Conservation (phyloP, 2,113 vertebrate genomes). For the Nothoprocta perdicaria region DNA sequence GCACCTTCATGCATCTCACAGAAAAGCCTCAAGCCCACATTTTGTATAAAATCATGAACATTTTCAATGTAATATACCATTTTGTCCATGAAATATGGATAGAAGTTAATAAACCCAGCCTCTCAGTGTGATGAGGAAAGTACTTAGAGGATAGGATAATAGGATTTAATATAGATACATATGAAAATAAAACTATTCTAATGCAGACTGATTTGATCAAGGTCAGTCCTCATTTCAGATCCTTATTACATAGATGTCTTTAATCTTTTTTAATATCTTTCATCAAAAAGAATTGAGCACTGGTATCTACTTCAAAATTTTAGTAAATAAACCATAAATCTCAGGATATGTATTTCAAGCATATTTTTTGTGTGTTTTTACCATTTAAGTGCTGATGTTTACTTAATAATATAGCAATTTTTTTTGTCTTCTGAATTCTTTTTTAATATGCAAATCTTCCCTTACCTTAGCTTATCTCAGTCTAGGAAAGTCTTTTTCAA, state of each 20-base stretch:
- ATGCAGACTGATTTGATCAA: background rate
- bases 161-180: background rate
- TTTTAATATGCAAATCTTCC: background rate
- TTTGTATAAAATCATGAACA: background rate
- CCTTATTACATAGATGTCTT: background rate
- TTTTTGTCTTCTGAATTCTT: background rate
- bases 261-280: background rate
- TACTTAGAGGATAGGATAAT: background rate
- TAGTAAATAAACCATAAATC: background rate
- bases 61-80: background rate
- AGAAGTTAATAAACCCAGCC: background rate
- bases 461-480: background rate
- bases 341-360: background rate
- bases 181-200: background rate
- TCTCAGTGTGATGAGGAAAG: background rate
- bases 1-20: background rate
- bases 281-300: slow-evolving; percentile 31
- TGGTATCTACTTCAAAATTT: slow-evolving; percentile 6
- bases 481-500: background rate
- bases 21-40: background rate
- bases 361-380: background rate
- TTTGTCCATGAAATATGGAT: background rate
- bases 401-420: background rate
- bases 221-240: background rate
- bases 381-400: background rate